Evolutionary conservation across 1,140 invertebrate genomes (phyloP).

Genomic region (Vanessa atalanta): DNA sequence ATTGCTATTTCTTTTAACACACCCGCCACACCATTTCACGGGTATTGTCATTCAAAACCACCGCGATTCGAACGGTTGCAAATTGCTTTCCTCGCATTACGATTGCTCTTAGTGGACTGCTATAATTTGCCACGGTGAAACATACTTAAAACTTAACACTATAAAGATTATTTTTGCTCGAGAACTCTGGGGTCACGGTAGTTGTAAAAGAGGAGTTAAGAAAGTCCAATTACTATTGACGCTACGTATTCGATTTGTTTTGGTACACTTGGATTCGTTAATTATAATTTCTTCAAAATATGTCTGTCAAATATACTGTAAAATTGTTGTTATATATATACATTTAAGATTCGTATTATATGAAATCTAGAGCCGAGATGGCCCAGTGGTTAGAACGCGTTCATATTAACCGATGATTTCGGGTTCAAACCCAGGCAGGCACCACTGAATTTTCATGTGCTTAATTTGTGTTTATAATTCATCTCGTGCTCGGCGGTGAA

Average conservation of each 20-base stretch:
- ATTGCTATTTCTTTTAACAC: slow-evolving; percentile 56
- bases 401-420: no score
- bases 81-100: slow-evolving; percentile 68
- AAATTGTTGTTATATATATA: no score
- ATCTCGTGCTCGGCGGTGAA: no score
- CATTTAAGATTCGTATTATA: no score
- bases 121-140: slow-evolving; percentile 15
- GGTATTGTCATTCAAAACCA: slow-evolving; percentile 56
- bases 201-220: slow-evolving; percentile 1
- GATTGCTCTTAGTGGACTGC: slow-evolving; percentile 31
- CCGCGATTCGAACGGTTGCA: slow-evolving; percentile 52
- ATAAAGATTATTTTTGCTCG: not conserved
- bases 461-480: no score
- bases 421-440: no score
- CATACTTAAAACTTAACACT: not conserved
- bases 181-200: not conserved
- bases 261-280: not conserved
- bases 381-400: no score
- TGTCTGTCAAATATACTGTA: not conserved
- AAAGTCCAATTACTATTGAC: slow-evolving; percentile 6
- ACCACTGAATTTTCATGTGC: no score
- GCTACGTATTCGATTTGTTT: slow-evolving; percentile 9
- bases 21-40: slow-evolving; percentile 66
- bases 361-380: no score
- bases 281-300: not conserved